Evolutionary conservation across 2,797 vertebrate species (phyloP).

Genomic region (Cyclura pinguis): DNA sequence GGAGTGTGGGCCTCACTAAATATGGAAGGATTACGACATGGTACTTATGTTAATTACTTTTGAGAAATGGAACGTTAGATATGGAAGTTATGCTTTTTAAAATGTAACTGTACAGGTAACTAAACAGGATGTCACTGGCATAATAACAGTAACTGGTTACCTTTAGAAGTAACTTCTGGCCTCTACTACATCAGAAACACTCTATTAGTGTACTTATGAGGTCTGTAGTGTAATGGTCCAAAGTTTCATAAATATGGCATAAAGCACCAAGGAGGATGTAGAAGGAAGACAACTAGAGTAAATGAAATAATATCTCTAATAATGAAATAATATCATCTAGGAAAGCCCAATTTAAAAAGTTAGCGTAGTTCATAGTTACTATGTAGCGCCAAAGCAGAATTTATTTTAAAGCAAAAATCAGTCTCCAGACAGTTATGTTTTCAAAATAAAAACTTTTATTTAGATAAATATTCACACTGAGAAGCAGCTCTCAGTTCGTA

Average conservation of each 20-base stretch:
- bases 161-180: too few relatives aligned
- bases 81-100: too few relatives aligned
- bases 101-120: too few relatives aligned
- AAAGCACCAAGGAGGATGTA: background rate
- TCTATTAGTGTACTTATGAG: too few relatives aligned
- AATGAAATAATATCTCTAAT: background rate
- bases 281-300: background rate
- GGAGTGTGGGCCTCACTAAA: too few relatives aligned
- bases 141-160: too few relatives aligned
- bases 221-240: background rate
- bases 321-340: background rate
- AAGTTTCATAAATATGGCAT: background rate
- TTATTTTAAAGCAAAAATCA: background rate
- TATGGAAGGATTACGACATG: too few relatives aligned
- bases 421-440: background rate
- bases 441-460: conserved; percentile 65
- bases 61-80: too few relatives aligned
- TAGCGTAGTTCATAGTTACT: background rate
- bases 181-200: too few relatives aligned
- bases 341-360: background rate
- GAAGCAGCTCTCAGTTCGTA: conserved; percentile 37
- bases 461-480: conserved; percentile 43
- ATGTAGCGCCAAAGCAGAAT: background rate
- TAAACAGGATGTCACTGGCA: too few relatives aligned
- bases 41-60: too few relatives aligned